Evolutionary conservation across 2,113 vertebrate species (phyloP).

Genomic region (Azemiops feae): DNA sequence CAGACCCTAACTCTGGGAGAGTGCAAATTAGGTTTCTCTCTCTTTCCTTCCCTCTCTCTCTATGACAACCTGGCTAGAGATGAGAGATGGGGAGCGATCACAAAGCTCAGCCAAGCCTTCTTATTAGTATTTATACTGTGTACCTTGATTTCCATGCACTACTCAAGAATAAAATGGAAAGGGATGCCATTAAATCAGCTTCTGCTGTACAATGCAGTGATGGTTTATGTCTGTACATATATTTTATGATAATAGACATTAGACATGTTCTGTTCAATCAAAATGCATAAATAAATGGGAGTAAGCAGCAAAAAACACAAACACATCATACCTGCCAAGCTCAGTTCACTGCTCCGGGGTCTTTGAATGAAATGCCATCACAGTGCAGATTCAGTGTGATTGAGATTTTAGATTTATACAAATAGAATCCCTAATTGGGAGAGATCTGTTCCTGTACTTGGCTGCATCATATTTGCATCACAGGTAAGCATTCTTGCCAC

Average conservation of each 20-base stretch:
- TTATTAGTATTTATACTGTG: background rate
- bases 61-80: background rate
- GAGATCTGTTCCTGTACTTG: background rate
- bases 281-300: conserved; percentile 15
- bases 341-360: background rate
- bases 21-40: background rate
- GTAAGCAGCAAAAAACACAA: background rate
- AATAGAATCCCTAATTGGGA: background rate
- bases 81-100: background rate
- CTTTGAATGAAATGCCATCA: background rate
- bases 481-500: background rate
- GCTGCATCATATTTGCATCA: background rate
- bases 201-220: background rate
- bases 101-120: background rate
- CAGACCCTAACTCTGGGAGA: background rate
- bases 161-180: background rate
- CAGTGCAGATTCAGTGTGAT: background rate
- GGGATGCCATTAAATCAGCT: conserved; percentile 9
- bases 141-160: background rate
- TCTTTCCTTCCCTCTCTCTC: background rate
- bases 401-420: background rate
- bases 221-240: conserved; percentile 4
- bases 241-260: conserved; percentile 23
- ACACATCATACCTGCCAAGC: background rate
- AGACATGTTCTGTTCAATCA: conserved; percentile 16